Base-by-base conservation (phyloP, 1,140 invertebrate genomes). In the Dysdera silvatica region DNA sequence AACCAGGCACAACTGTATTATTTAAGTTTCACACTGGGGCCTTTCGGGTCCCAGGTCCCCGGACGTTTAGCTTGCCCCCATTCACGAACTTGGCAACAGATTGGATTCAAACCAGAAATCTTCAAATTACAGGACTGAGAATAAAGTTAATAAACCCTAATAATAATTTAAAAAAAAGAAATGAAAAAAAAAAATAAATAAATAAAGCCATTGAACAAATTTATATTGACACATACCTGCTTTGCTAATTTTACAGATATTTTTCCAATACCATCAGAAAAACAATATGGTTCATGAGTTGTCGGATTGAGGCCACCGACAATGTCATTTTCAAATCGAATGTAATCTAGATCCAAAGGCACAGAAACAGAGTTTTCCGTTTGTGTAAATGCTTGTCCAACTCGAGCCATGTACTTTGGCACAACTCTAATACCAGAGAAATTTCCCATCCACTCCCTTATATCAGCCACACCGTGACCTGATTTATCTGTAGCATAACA, bases 371-470 rank as follows among this genome's bases (percentile, higher is more conserved):
- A 35, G 4, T 61, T 51, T 26, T 61, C 59, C 14, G 59, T 61
- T 35, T 63, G 61, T 8, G 53, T 56, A 40, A 63, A 63, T 31
- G 52, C 48, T 26, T 63, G 61, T 47, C 71, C 71, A 59, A 72
- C 71, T 47, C 71, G 29, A 10, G 71, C 55, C 66, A 72, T 68
- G 37, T 66, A 65, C 26, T 70, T 72, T 2, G 71, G 69, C 20
- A 72, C 69, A 55, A 57, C 69, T 18, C 55, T 58, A 0, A 62
- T 68, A 10, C 53, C 33, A 16, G 64, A 53, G 37, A 71, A 70
- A 33, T 72, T 66, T 33, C 71, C 71, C 61, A 72, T 72, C 71
- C 71, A 72, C 2, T 32, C 37, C n/a, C 71, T 54, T 16, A 72
- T 72, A 14, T 55, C 48, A 18, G 56, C 58, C 8, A 69, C 69